These are phyloP conservation scores for Brachymystax lenok DNA, from an alignment of 2,797 vertebrate species.

Conservation along the genomic window DNA sequence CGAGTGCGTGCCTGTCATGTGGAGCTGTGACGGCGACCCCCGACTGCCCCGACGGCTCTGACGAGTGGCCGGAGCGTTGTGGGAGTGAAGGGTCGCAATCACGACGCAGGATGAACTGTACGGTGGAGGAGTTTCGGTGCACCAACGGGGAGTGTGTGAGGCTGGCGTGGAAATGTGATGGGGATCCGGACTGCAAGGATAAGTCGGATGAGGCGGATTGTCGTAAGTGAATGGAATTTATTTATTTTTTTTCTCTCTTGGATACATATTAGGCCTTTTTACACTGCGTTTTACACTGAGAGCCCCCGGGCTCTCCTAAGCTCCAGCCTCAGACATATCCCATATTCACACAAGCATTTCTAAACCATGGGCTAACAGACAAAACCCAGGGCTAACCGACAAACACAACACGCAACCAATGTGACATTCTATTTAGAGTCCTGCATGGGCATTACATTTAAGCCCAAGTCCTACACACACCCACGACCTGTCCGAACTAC, in stretches of 20 bases:
- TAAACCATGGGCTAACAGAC: too few relatives aligned
- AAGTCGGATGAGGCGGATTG: slow-evolving; percentile 93
- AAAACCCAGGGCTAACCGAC: too few relatives aligned
- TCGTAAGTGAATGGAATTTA: slow-evolving; percentile 81
- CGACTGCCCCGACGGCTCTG: slow-evolving; percentile 90
- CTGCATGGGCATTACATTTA: too few relatives aligned
- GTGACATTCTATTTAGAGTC: too few relatives aligned
- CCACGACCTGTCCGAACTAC: too few relatives aligned
- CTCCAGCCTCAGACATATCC: too few relatives aligned
- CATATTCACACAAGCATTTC: too few relatives aligned
- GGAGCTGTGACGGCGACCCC: slow-evolving; percentile 94
- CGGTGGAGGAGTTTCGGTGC: slow-evolving; percentile 85
- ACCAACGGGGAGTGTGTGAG: slow-evolving; percentile 90
- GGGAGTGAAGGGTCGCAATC: slow-evolving; percentile 63
- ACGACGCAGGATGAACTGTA: slow-evolving; percentile 75
- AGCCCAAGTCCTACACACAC: too few relatives aligned
- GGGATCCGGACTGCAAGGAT: slow-evolving; percentile 96
- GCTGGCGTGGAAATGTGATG: slow-evolving; percentile 93
- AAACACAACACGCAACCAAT: too few relatives aligned
- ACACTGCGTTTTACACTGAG: too few relatives aligned
- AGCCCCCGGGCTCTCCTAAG: too few relatives aligned
- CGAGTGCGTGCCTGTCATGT: slow-evolving; percentile 89
- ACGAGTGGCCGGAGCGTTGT: slow-evolving; percentile 85
- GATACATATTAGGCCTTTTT: too few relatives aligned
- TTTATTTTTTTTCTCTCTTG: not conserved